Evolutionary conservation across 2,797 vertebrate genomes (phyloP), one percentile per base, ranked within the genome.

Genomic region (Sitta carolinensis): DNA sequence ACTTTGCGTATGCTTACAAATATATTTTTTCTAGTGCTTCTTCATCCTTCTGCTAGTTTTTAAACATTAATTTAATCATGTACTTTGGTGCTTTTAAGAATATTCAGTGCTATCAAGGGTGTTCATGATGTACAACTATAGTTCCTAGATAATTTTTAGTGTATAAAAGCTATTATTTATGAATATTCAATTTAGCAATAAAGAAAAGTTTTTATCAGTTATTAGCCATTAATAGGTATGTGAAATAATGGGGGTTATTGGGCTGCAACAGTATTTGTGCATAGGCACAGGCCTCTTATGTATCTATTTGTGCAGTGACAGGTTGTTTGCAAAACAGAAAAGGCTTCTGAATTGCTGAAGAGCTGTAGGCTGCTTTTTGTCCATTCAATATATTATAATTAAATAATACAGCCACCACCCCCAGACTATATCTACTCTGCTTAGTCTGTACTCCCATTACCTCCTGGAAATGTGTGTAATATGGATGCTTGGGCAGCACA

Each of bases 321-420:
- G 14, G 4, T 43, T 78, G 32, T 11, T 74, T 55, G 16, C 27
- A 68, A 40, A 81, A 16, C 14, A 63, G 18, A 22, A 67, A 79
- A n/a, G 15, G 2, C 18, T 80, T 81, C n/a, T 36, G 26, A 12
- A 4, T 16, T 51, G 8, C 19, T 58, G 13, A 52, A 83, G 38
- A 58, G 11, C 30, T 83, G 67, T 15, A 84, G 43, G n/a, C 16
- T 69, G 51, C 9, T 48, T 81, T 69, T 77, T 67, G 20, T 59
- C 20, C 3, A 18, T 74, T 40, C 51, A 66, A 32, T 30, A 43
- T 4, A 7, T 43, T 40, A 27, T 18, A 69, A 51, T 10, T 77
- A 70, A 83, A 51, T 22, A 79, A 54, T 29, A 47, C 13, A 59
- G 47, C 32, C 1, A 1, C 13, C 1, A 0, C 3, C 5, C 9